Conservation (phyloP, 37 sponge, comb jelly and placozoan species). For the Beroe ovata region DNA sequence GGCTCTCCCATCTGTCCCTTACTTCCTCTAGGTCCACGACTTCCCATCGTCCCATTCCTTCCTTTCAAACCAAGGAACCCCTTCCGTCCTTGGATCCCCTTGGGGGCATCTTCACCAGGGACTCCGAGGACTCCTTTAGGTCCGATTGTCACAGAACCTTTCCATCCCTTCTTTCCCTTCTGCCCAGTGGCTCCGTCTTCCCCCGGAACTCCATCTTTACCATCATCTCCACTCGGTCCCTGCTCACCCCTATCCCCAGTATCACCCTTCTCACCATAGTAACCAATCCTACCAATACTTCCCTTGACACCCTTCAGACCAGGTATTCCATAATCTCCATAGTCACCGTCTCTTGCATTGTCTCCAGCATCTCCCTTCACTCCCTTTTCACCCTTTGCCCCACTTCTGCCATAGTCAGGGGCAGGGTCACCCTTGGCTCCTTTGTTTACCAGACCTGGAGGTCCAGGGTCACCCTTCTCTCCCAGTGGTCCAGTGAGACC, state of each 20-base stretch:
- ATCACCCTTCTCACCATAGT: not conserved
- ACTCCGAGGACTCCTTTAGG: not conserved
- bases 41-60: not conserved
- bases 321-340: slow-evolving; percentile 5
- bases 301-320: slow-evolving; percentile 26
- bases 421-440: slow-evolving; percentile 26
- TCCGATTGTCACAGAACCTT: slow-evolving; percentile 30
- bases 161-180: slow-evolving; percentile 39
- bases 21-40: not conserved
- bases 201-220: not conserved
- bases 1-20: not conserved
- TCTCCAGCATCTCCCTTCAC: slow-evolving; percentile 9
- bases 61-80: slow-evolving; percentile 16
- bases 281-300: not conserved
- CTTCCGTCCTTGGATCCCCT: not conserved
- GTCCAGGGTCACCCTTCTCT: slow-evolving; percentile 21
- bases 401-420: not conserved
- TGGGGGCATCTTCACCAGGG: not conserved
- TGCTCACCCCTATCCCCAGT: not conserved
- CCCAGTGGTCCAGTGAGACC: slow-evolving; percentile 1
- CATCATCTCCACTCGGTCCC: not conserved
- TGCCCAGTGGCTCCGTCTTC: not conserved
- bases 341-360: not conserved
- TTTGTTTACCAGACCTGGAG: slow-evolving; percentile 6
- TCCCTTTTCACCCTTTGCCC: slow-evolving; percentile 3